Conservation (phyloP, 2,888 invertebrate genomes). For the Meiosimyza platycephala region DNA sequence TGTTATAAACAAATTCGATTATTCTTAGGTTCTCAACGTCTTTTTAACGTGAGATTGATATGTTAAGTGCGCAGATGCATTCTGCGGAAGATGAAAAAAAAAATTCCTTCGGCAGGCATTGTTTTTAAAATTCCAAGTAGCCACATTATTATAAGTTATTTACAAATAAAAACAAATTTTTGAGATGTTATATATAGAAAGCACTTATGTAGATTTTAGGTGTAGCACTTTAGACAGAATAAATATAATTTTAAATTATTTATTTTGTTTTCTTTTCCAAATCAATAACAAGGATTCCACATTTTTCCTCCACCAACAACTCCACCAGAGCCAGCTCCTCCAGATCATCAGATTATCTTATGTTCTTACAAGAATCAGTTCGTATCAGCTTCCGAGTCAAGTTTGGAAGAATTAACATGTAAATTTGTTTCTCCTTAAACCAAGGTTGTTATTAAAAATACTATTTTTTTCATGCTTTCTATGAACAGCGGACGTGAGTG, state of each 20-base stretch:
- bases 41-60: too few species aligned
- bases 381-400: conserved; percentile 73
- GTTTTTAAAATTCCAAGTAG: too few species aligned
- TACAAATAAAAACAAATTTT: too few species aligned
- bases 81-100: too few species aligned
- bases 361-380: conserved; percentile 69
- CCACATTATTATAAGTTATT: too few species aligned
- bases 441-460: conserved; percentile 45
- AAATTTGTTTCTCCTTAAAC: conserved; percentile 58
- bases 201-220: conserved; percentile 11
- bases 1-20: too few species aligned
- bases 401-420: conserved; percentile 76
- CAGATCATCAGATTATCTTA: conserved; percentile 77
- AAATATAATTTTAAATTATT: conserved; percentile 24
- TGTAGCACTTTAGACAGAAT: conserved; percentile 36
- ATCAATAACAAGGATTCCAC: conserved; percentile 74
- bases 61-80: too few species aligned
- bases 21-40: too few species aligned
- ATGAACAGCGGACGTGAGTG: conserved; percentile 79
- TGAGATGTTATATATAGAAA: too few species aligned
- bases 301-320: conserved; percentile 87
- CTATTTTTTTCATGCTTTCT: conserved; percentile 59
- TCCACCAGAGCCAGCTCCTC: conserved; percentile 86
- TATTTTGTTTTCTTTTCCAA: conserved; percentile 13
- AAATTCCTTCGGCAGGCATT: too few species aligned